phyloP scores from a whole-genome alignment of 2,888 invertebrate species.

The Chirona hameri region DNA sequence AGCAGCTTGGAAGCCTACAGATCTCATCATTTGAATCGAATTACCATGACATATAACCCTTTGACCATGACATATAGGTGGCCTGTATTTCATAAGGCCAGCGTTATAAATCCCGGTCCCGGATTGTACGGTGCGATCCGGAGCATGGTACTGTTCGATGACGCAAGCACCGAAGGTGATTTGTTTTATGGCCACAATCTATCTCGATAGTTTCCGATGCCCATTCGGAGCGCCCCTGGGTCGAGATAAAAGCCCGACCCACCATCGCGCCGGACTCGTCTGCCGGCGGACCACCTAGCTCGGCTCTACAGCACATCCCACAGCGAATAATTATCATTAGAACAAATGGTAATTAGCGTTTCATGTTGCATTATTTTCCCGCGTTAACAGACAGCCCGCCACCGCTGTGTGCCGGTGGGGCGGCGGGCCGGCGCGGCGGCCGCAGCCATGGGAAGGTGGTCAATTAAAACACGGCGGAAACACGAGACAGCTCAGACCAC shows the following conservation, averaged over 20 bases:
- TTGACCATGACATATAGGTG: too few species aligned
- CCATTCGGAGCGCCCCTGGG: background rate
- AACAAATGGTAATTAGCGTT: slow-evolving; percentile 23
- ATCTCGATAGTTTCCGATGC: slow-evolving; percentile 1
- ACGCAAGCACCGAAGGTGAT: background rate
- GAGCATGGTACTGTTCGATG: background rate
- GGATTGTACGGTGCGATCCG: background rate
- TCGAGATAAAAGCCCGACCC: slow-evolving; percentile 4
- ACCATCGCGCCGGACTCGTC: background rate
- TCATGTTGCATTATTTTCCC: slow-evolving; percentile 4
- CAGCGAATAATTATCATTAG: slow-evolving; percentile 12
- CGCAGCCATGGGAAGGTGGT: background rate
- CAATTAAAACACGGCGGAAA: slow-evolving; percentile 1
- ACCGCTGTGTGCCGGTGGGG: background rate
- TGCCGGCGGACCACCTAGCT: background rate
- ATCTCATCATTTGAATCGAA: too few species aligned
- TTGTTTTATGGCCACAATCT: background rate
- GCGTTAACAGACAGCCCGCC: background rate
- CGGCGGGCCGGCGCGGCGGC: background rate
- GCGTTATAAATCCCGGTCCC: background rate
- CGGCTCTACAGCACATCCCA: background rate
- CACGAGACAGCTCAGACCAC: background rate
- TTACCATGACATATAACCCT: too few species aligned
- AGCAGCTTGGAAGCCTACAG: too few species aligned
- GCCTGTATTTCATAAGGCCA: background rate